Conservation (phyloP, 2,113 vertebrate genomes). For the Vanacampus margaritifer region DNA sequence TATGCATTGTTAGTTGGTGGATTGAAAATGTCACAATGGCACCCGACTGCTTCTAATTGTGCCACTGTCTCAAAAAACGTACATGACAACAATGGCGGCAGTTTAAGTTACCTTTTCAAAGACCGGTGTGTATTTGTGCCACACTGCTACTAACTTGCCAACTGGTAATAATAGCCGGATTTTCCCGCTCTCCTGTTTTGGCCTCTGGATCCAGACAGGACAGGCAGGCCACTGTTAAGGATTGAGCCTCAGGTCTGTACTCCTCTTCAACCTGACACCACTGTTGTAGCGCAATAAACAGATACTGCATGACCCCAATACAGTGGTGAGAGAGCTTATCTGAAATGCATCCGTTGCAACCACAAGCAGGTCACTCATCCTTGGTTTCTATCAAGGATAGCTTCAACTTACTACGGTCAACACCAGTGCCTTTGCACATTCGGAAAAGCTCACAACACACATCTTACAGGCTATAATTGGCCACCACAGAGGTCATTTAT, state of each 20-base stretch:
- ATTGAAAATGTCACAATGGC: constrained; percentile 20
- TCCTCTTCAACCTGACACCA: constrained; percentile 38
- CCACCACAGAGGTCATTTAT: neutral
- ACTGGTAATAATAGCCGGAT: constrained; percentile 21
- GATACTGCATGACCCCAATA: constrained; percentile 42
- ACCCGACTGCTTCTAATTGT: constrained; percentile 30
- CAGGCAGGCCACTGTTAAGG: constrained; percentile 37
- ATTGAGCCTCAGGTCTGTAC: constrained; percentile 17
- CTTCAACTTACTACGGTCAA: neutral
- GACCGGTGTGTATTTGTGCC: constrained; percentile 4
- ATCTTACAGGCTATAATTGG: neutral
- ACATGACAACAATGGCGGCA: constrained; percentile 38
- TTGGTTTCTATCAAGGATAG: constrained; percentile 2
- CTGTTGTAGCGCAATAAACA: constrained; percentile 16
- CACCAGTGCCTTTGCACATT: neutral
- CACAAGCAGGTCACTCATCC: constrained; percentile 39
- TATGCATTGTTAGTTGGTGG: constrained; percentile 23
- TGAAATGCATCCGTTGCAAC: constrained; percentile 35
- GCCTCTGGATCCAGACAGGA: constrained; percentile 27
- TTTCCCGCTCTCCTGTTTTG: constrained; percentile 7
- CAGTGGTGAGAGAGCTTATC: constrained; percentile 10
- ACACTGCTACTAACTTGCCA: neutral
- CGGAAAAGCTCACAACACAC: neutral
- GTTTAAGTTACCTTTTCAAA: constrained; percentile 38
- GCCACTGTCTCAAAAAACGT: constrained; percentile 18